phyloP scores from a whole-genome alignment of 1,140 invertebrate genomes.

The Rhynchophorus ferrugineus region DNA sequence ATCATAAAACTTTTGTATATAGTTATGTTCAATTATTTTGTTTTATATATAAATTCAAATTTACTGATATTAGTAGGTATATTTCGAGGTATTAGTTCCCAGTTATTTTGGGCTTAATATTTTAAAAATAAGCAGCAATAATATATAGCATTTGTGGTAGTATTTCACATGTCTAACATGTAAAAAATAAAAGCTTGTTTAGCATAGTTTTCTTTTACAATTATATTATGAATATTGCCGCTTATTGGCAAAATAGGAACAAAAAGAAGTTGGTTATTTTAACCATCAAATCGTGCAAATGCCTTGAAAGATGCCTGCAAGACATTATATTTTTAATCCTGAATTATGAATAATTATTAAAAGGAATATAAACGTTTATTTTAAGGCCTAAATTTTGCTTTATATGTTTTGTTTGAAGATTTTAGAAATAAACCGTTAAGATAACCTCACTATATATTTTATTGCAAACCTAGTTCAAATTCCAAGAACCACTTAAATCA shows the following conservation, averaged over 20 bases:
- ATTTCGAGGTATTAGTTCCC: constrained; percentile 8
- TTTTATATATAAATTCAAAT: too few relatives aligned
- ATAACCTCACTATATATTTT: constrained; percentile 14
- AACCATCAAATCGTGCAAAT: constrained; percentile 9
- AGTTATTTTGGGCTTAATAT: too few relatives aligned
- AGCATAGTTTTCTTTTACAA: too few relatives aligned
- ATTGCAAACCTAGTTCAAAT: constrained; percentile 4
- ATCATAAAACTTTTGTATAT: neutral
- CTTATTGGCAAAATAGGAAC: constrained; percentile 14
- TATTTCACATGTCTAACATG: too few relatives aligned
- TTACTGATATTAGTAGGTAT: constrained; percentile 10
- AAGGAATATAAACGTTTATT: neutral
- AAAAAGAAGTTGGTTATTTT: constrained; percentile 8
- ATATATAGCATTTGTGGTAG: too few relatives aligned
- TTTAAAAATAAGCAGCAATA: too few relatives aligned
- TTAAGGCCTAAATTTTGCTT: constrained; percentile 7
- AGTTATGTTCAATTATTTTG: too few relatives aligned
- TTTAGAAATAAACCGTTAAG: constrained; percentile 16
- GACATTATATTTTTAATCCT: constrained; percentile 4
- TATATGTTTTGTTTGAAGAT: constrained; percentile 14
- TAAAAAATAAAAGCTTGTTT: too few relatives aligned
- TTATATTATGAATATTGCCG: too few relatives aligned
- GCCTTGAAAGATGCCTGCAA: constrained; percentile 16
- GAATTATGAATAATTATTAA: neutral
- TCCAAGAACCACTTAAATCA: constrained; percentile 1